Percentiles rank a stretch among this genome's conserved stretches.
Evolutionary conservation across 1,140 invertebrate genomes (phyloP).

Genomic region (Epicauta chinensis): DNA sequence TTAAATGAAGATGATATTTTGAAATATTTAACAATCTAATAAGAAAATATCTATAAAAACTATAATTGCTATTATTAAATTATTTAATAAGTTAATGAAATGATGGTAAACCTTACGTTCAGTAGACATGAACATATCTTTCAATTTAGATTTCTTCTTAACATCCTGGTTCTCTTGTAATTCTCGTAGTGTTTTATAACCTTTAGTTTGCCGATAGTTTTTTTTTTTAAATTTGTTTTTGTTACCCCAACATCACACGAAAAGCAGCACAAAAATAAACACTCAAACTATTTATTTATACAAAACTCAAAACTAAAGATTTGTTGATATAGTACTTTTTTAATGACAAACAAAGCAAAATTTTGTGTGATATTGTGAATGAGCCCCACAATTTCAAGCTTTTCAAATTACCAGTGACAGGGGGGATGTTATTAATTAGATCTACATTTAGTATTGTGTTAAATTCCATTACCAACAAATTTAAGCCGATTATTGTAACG

Average conservation of each 20-base stretch:
- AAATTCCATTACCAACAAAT: no score
- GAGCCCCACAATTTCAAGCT: no score
- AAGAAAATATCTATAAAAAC: constrained; percentile 11
- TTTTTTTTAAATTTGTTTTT: no score
- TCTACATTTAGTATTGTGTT: no score
- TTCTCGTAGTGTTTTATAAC: constrained; percentile 64
- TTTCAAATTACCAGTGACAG: no score
- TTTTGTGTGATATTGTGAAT: neutral
- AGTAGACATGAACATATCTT: constrained; percentile 64
- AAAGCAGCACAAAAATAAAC: constrained; percentile 51
- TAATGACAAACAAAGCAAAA: constrained; percentile 1
- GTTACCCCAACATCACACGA: constrained; percentile 42
- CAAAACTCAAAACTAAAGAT: constrained; percentile 14
- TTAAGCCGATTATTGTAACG: no score
- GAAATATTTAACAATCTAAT: neutral
- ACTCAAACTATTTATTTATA: constrained; percentile 25
- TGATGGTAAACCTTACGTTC: constrained; percentile 58
- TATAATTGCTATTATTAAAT: constrained; percentile 10
- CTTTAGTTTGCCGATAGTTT: constrained; percentile 47
- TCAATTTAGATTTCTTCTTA: constrained; percentile 67
- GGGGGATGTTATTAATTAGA: no score
- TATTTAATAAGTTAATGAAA: no score
- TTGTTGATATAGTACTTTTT: constrained; percentile 1
- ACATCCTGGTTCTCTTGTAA: constrained; percentile 42
- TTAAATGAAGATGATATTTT: neutral